A percentile compares a stretch with the other conserved stretches of the same genome.
These are phyloP conservation scores for Chauna torquata DNA, from an alignment of 2,113 vertebrate species.

Conservation along the genomic window DNA sequence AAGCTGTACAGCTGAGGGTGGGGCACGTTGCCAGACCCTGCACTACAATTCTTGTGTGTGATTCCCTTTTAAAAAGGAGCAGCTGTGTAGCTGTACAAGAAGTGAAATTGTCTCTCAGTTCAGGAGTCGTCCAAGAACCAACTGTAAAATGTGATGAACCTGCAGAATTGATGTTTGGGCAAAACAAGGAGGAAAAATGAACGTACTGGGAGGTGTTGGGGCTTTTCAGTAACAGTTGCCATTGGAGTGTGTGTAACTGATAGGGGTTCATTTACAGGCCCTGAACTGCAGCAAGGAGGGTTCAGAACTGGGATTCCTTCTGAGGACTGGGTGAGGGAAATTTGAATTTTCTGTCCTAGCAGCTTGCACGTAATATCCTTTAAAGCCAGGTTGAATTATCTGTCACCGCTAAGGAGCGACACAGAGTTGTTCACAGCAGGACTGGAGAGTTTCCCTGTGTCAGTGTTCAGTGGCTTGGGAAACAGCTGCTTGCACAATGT, in stretches of 20 bases:
- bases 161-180: neutral
- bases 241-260: neutral
- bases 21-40: constrained; percentile 11
- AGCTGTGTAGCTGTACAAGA: constrained; percentile 20
- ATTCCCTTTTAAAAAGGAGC: constrained; percentile 31
- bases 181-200: neutral
- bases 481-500: constrained; percentile 29
- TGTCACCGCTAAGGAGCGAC: neutral
- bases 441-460: neutral
- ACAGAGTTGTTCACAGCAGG: constrained; percentile 33
- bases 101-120: constrained; percentile 50
- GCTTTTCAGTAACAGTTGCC: neutral
- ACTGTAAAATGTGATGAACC: neutral
- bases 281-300: neutral
- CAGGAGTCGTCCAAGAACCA: constrained; percentile 42
- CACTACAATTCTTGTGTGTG: neutral
- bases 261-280: neutral
- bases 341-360: neutral
- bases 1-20: constrained; percentile 22
- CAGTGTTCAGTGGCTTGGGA: constrained; percentile 30
- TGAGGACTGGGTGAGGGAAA: neutral
- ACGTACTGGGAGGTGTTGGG: neutral
- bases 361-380: neutral
- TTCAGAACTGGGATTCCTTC: neutral
- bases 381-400: constrained; percentile 32